Base-by-base conservation (phyloP, 2,888 invertebrate genomes). In the Meganola albula region DNA sequence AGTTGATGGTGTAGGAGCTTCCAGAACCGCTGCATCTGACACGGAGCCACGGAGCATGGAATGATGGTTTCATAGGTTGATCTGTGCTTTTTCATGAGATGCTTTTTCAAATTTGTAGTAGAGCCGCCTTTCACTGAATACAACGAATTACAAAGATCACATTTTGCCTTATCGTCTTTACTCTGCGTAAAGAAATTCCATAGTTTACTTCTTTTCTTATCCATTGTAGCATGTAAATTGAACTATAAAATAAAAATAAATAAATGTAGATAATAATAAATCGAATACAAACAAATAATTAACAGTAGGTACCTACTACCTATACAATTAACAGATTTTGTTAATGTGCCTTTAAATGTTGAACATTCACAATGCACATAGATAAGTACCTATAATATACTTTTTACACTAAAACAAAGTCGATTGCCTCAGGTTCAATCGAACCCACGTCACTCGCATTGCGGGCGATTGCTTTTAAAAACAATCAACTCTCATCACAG, bases 71-170 rank as follows among this genome's bases (percentile, higher is more conserved):
- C 42, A 37, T 48, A 42, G 10, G 44, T 44, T 29, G 42, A 25
- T 40, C 36, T 44, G 35, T 46, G 40, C 34, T 49, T 40, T 10
- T 40, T 40, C 8, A 40, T 31, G 11, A 40, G 37, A 28, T 49
- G 44, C 37, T 44, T 46, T 42, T 48, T 44, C 18, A 44, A 44
- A 44, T 44, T 44, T 34, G 44, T 39, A 31, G 44, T 47, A 21
- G 40, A 47, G 31, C 40, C 44, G 23, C 42, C 44, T 45, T 45
- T 48, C 21, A 43, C 35, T 27, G 41, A 47, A 41, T 44, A 41
- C 21, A 41, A 34, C 20, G 44, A 44, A 27, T 48, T 32, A 34
- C 37, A 44, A 33, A 47, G 39, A 40, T 44, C 41, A 35, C 41
- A 41, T 36, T 37, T 41, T 30, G 24, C 31, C 18, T 47, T 44